phyloP scores from a whole-genome alignment of 2,888 invertebrate species.

The Tachina lurida region DNA sequence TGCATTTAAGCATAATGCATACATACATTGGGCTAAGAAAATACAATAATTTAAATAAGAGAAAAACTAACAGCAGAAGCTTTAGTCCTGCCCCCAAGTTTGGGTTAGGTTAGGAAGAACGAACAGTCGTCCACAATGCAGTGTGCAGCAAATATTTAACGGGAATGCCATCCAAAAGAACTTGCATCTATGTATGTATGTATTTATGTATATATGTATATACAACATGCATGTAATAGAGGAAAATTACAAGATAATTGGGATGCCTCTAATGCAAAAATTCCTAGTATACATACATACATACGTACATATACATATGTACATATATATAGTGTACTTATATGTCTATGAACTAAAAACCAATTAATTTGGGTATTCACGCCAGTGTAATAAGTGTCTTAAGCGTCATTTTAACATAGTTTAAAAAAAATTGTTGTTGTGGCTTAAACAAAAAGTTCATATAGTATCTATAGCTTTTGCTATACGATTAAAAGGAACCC shows the following conservation, averaged over 20 bases:
- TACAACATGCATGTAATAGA: background rate
- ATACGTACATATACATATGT: slow-evolving; percentile 4
- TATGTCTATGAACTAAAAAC: no score
- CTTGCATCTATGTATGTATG: slow-evolving; percentile 2
- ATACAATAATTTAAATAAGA: background rate
- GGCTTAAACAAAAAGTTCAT: no score
- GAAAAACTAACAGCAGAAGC: background rate
- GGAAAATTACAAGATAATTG: slow-evolving; percentile 18
- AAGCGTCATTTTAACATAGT: no score
- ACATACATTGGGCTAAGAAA: background rate
- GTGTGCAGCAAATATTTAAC: background rate
- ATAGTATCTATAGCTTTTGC: no score
- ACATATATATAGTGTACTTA: no score
- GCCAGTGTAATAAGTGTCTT: no score
- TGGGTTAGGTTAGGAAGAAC: background rate
- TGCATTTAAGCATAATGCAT: no score
- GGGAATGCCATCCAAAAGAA: slow-evolving; percentile 3
- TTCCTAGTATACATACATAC: background rate
- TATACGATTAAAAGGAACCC: no score
- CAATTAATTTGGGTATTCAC: no score
- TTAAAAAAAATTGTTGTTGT: no score
- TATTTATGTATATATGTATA: background rate
- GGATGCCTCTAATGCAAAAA: background rate
- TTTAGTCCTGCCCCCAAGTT: background rate
- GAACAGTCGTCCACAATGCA: background rate